Evolutionary conservation across 35 echinoderm and acorn worm genomes (phyloP), one percentile per base, ranked within the genome.

Genomic region (Diadema setosum): DNA sequence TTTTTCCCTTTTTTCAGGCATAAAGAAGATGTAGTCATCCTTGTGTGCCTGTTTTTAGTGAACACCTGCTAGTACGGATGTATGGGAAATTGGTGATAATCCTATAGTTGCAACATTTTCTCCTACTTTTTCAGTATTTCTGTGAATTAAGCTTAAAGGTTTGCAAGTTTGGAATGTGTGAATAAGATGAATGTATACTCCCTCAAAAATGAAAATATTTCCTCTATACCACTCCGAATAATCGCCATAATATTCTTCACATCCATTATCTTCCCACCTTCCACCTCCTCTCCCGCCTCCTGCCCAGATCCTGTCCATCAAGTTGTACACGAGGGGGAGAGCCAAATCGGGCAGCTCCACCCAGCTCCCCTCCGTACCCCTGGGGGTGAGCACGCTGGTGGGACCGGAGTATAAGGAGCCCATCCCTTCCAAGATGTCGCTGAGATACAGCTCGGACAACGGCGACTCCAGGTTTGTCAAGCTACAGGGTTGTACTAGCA

Each of bases 291-390:
- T 5, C 16, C 31, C 61, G 11, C 39, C 31, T 73, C 39, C 2
- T 73, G 4, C 25, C 36, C 49, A 99, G 96, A 90, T 99, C 33
- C 86, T 99, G 6, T 99, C 96, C 0, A 94, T 99, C 33, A 91
- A 89, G 39, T 76, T 99, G 24, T 99, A 99, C 93, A 94, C 96
- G 24, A 23, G 87, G 42, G 93, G 91, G 63, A 90, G 91, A 36
- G 70, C 87, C 29, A 86, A 88, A 18, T 80, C 85, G 57, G 57
- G 45, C 30, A 84, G 86, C 12, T 50, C 81, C 50, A 87, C 85
- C 35, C 85, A 56, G 16, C 69, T 91, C 0, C 35, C 73, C 40
- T 42, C 73, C 3, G 73, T 78, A 2, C 73, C 73, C 40, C 73
- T 78, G 36, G 73, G 73, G 39, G 44, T 78, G 73, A 41, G 73